These are phyloP conservation scores for Scaptomyza cyrtandrae DNA, from an alignment of 2,888 invertebrate species.

Conservation along the genomic window DNA sequence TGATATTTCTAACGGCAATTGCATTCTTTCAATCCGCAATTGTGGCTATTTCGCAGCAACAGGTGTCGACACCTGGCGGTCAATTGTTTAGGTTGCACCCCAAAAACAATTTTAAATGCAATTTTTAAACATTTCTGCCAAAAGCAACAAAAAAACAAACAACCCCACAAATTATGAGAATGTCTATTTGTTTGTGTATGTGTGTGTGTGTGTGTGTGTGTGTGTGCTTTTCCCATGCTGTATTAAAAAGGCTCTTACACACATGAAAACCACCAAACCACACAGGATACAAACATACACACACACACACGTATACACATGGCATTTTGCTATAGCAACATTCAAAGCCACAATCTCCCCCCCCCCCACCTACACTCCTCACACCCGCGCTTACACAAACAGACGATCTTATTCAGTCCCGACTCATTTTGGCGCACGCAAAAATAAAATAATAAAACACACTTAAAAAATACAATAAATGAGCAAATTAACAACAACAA, in stretches of 20 bases:
- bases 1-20: constrained; percentile 22
- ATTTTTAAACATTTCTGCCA: neutral
- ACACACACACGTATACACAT: constrained; percentile 22
- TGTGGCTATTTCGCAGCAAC: constrained; percentile 21
- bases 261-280: constrained; percentile 32
- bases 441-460: constrained; percentile 19
- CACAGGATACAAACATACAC: constrained; percentile 34
- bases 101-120: constrained; percentile 2
- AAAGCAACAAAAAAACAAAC: neutral
- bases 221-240: constrained; percentile 14
- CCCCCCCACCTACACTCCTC: neutral
- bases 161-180: constrained; percentile 10
- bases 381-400: constrained; percentile 7
- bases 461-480: constrained; percentile 16
- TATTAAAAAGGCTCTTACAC: constrained; percentile 23
- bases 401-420: neutral
- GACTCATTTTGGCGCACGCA: constrained; percentile 12
- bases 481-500: constrained; percentile 16
- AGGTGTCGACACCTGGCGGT: constrained; percentile 45
- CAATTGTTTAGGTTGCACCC: constrained; percentile 15
- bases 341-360: constrained; percentile 16
- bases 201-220: constrained; percentile 5
- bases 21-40: constrained; percentile 19
- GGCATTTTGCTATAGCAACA: constrained; percentile 43
- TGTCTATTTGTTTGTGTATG: neutral